These are phyloP conservation scores for Pangasius krempfi DNA, from an alignment of 2,797 vertebrate genomes.

Conservation along the genomic window DNA sequence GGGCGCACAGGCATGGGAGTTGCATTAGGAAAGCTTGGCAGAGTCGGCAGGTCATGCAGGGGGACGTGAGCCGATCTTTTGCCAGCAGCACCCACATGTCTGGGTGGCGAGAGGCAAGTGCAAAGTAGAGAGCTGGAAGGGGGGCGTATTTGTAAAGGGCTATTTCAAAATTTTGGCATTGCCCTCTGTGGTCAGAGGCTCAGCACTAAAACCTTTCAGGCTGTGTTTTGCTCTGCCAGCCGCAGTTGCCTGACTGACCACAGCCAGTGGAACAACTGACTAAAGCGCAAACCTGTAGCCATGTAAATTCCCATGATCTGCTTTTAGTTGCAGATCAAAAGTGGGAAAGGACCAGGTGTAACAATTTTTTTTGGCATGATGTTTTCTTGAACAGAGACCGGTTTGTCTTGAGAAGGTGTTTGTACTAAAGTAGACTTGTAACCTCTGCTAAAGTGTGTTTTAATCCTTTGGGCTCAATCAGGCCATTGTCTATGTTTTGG, in stretches of 20 bases:
- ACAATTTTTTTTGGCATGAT: neutral
- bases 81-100: conserved; percentile 55
- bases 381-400: conserved; percentile 18
- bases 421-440: neutral
- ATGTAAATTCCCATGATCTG: conserved; percentile 27
- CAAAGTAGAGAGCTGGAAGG: conserved; percentile 40
- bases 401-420: conserved; percentile 8
- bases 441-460: neutral
- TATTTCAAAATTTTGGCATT: conserved; percentile 59
- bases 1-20: conserved; percentile 24
- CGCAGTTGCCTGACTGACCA: conserved; percentile 39
- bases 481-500: neutral
- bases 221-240: conserved; percentile 39
- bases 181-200: conserved; percentile 57
- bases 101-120: conserved; percentile 54
- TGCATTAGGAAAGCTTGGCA: conserved; percentile 51
- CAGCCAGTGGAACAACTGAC: conserved; percentile 54
- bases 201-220: conserved; percentile 49
- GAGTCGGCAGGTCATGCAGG: conserved; percentile 28
- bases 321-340: neutral
- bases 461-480: neutral
- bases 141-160: conserved; percentile 54
- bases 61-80: conserved; percentile 47
- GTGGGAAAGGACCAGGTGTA: neutral
- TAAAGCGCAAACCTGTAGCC: conserved; percentile 36